These are phyloP conservation scores for Dinocampus coccinellae DNA, from an alignment of 2,888 invertebrate species.

Conservation along the genomic window DNA sequence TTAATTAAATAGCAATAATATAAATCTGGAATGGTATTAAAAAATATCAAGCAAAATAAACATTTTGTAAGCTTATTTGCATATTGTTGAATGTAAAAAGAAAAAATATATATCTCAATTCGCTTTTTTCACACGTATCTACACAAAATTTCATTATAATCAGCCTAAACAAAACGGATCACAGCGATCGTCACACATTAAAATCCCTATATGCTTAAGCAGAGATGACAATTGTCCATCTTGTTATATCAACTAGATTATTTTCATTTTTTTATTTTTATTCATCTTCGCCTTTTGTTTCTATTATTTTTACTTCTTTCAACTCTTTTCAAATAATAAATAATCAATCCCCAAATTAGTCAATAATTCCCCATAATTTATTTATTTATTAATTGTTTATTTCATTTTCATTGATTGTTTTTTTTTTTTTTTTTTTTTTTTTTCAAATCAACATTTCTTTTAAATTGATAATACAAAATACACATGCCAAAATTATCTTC, in stretches of 20 bases:
- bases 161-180: slow-evolving; percentile 43
- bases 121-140: background rate
- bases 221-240: too few relatives aligned
- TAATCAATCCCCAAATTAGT: too few relatives aligned
- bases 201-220: slow-evolving; percentile 56
- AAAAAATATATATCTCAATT: background rate
- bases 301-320: too few relatives aligned
- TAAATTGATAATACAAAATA: slow-evolving; percentile 27
- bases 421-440: slow-evolving; percentile 33
- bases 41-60: background rate
- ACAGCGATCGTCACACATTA: slow-evolving; percentile 40
- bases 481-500: too few relatives aligned
- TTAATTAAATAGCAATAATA: too few relatives aligned
- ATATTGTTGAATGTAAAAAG: background rate
- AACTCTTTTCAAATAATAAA: too few relatives aligned
- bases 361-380: too few relatives aligned
- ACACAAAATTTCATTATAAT: slow-evolving; percentile 5
- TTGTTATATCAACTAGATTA: too few relatives aligned
- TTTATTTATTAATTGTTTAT: slow-evolving; percentile 50
- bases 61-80: background rate
- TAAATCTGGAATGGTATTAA: background rate
- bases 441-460: slow-evolving; percentile 41
- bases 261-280: too few relatives aligned
- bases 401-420: slow-evolving; percentile 41
- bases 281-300: too few relatives aligned